Percentiles rank a stretch among this genome's conserved stretches.
Evolutionary conservation across 30 jellyfish, hydroid and myxozoan genomes (phyloP).

Genomic region (Cassiopea andromeda): DNA sequence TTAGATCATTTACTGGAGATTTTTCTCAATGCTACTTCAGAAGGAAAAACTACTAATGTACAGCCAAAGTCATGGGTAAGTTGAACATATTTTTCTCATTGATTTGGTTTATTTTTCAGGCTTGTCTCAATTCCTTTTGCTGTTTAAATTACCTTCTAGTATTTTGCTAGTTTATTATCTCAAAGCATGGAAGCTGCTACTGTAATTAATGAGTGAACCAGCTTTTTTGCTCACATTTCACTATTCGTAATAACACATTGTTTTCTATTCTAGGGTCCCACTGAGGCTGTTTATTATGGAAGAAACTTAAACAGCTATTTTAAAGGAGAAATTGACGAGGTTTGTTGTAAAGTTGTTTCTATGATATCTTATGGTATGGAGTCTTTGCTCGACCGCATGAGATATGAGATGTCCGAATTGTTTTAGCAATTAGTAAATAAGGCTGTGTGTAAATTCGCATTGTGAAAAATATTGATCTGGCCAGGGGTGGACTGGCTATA

Average conservation of each 20-base stretch:
- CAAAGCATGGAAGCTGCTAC: too few species aligned
- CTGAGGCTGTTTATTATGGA: slow-evolving; percentile 63
- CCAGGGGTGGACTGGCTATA: too few species aligned
- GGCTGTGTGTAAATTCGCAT: too few species aligned
- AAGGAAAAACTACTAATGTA: slow-evolving; percentile 49
- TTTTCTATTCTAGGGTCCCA: slow-evolving; percentile 24
- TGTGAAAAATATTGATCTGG: too few species aligned
- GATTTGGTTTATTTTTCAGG: background rate
- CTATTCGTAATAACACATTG: background rate
- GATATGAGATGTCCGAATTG: too few species aligned
- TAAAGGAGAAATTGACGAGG: slow-evolving; percentile 92
- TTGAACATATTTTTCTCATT: background rate
- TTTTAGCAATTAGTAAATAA: too few species aligned
- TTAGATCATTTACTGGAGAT: slow-evolving; percentile 70
- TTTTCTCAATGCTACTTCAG: slow-evolving; percentile 79
- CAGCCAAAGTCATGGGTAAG: slow-evolving; percentile 73
- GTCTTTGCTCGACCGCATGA: background rate
- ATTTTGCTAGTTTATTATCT: too few species aligned
- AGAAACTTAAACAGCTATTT: slow-evolving; percentile 61
- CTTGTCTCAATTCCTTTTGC: too few species aligned
- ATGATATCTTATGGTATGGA: background rate
- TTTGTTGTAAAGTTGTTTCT: background rate
- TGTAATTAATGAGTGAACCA: too few species aligned
- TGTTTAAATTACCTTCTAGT: too few species aligned
- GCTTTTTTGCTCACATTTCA: too few species aligned